Base-by-base conservation (phyloP, 1,140 invertebrate species). In the Drosophila simulans region DNA sequence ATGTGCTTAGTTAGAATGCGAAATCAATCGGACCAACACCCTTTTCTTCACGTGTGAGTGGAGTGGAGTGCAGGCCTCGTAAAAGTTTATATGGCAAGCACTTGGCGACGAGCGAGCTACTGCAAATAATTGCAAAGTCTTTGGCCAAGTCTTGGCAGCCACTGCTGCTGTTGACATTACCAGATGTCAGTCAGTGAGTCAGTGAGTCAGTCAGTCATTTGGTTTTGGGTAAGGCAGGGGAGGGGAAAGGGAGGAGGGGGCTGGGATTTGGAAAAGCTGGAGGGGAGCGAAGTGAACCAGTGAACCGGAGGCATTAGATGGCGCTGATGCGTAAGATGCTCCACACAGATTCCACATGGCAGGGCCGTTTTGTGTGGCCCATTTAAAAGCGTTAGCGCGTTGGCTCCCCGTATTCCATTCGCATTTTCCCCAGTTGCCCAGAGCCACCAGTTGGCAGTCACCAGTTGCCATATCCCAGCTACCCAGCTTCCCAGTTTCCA, bases 71-170 rank as follows among this genome's bases (percentile, higher is more conserved):
- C 58, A 60, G 71, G 73, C 49, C 53, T 73, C 79, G 74, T 77
- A 55, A 82, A 82, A 82, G 80, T 78, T 81, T 66, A 73, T 74
- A 78, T 74, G 72, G 78, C 78, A 80, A 76, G 78, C 71, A 80
- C 65, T 73, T 79, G 51, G 69, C 64, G 58, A 60, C 62, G 43
- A 60, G 64, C 73, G 49, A 76, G 66, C 66, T 70, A 70, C 73
- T 83, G 64, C 70, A 76, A 88, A 90, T 84, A 86, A 78, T 86
- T 84, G 76, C 85, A 79, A 79, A 74, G 59, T 64, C 68, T 65
- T 76, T 76, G 57, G 77, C 52, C 35, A 86, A 79, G 58, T 68
- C 63, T 59, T 69, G 59, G 35, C 58, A 83, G 56, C 48, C 48
- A 34, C 25, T 51, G 59, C 25, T 51, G 59, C 64, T 78, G 83